These are phyloP conservation scores for Phyllopteryx taeniolatus DNA, from an alignment of 2,113 vertebrate species.

Conservation along the genomic window DNA sequence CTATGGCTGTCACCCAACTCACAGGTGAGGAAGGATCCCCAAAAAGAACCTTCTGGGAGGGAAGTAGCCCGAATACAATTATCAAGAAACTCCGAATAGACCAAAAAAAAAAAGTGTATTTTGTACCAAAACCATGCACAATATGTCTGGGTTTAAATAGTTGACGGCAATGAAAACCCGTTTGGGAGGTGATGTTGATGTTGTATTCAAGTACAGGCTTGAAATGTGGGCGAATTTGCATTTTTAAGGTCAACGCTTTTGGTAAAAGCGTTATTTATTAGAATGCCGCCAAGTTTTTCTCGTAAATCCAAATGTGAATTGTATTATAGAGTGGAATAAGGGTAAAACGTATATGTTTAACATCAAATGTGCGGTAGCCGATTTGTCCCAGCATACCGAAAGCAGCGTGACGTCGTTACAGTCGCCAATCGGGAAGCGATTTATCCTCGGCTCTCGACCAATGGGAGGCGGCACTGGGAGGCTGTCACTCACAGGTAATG, in stretches of 20 bases:
- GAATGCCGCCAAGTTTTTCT: neutral
- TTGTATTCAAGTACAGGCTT: conserved; percentile 20
- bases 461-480: conserved; percentile 47
- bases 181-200: neutral
- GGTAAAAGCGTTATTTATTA: neutral
- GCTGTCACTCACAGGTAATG: conserved; percentile 80
- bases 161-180: neutral
- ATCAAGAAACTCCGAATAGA: neutral
- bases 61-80: neutral
- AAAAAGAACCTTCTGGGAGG: neutral
- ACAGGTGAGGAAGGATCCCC: neutral
- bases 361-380: neutral
- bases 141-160: neutral
- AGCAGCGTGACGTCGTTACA: conserved; percentile 51
- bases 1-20: neutral
- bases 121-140: neutral
- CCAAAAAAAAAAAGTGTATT: neutral
- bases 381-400: conserved; percentile 36
- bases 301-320: neutral
- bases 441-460: conserved; percentile 42
- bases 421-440: conserved; percentile 71
- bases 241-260: neutral
- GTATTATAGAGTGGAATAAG: too few species aligned
- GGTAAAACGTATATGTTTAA: neutral
- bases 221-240: neutral